These are phyloP conservation scores for Acanthochromis polyacanthus DNA, from an alignment of 2,113 vertebrate species.

Conservation along the genomic window DNA sequence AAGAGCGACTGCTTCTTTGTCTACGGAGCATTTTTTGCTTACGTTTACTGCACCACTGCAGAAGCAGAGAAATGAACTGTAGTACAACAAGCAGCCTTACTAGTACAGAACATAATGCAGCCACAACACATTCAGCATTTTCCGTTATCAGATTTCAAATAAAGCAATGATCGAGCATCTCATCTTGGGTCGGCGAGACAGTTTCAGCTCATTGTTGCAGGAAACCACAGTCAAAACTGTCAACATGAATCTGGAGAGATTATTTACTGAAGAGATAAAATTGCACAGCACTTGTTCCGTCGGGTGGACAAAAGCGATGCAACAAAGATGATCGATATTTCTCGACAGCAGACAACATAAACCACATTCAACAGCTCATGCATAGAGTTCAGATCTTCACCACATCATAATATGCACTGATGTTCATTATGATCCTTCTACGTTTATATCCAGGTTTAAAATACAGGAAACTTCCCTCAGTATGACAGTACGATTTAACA, in stretches of 20 bases:
- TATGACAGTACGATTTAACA: background rate
- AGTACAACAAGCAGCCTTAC: background rate
- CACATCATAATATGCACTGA: background rate
- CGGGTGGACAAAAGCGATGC: background rate
- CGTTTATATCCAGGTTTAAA: background rate
- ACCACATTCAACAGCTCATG: slow-evolving; percentile 6
- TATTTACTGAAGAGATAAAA: slow-evolving; percentile 1
- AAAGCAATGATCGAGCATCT: background rate
- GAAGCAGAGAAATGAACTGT: background rate
- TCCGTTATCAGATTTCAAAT: background rate
- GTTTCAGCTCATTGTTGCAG: background rate
- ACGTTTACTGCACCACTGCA: background rate
- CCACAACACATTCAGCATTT: background rate
- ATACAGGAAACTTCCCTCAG: background rate
- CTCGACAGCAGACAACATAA: background rate
- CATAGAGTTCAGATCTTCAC: background rate
- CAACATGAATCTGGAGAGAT: background rate
- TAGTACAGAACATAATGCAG: background rate
- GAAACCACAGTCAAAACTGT: background rate
- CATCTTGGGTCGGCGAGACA: background rate
- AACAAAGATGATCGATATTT: background rate
- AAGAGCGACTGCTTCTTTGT: background rate
- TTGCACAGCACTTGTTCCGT: background rate
- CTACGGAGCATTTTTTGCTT: background rate
- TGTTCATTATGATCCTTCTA: background rate